Evolutionary conservation across 2,797 vertebrate genomes (phyloP).

Genomic region (Thripadectes ignobilis): DNA sequence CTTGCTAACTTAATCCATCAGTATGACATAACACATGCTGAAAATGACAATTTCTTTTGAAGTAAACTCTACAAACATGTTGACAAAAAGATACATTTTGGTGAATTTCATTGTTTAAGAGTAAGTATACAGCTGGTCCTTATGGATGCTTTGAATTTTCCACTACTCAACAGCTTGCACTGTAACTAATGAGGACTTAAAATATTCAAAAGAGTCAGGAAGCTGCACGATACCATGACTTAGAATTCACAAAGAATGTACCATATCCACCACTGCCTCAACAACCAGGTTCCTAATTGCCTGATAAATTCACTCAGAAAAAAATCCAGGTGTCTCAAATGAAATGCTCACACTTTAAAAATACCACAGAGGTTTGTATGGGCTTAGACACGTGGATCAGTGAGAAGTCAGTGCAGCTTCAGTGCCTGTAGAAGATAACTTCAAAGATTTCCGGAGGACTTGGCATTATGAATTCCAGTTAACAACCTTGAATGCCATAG

Average conservation of each 20-base stretch:
- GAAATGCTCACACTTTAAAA: neutral
- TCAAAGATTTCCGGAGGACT: neutral
- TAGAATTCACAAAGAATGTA: neutral
- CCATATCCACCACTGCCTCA: neutral
- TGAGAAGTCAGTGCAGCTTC: neutral
- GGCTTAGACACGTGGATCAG: neutral
- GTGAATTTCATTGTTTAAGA: neutral
- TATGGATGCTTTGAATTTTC: neutral
- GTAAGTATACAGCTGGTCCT: neutral
- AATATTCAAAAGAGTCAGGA: neutral
- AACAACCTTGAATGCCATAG: neutral
- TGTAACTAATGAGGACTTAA: neutral
- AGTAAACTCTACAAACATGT: neutral
- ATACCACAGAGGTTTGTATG: neutral
- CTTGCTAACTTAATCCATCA: neutral
- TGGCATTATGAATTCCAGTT: slow-evolving; percentile 7
- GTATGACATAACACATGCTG: neutral
- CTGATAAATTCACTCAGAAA: neutral
- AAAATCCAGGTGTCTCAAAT: accelerated
- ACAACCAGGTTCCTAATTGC: neutral
- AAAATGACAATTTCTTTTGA: slow-evolving; percentile 40
- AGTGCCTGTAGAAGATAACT: neutral
- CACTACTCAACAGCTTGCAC: neutral
- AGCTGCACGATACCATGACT: neutral
- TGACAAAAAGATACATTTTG: neutral